A percentile compares a stretch with the other conserved stretches of the same genome.
Evolutionary conservation across 2,888 invertebrate genomes (phyloP).

Genomic region (Seladonia tumulorum): DNA sequence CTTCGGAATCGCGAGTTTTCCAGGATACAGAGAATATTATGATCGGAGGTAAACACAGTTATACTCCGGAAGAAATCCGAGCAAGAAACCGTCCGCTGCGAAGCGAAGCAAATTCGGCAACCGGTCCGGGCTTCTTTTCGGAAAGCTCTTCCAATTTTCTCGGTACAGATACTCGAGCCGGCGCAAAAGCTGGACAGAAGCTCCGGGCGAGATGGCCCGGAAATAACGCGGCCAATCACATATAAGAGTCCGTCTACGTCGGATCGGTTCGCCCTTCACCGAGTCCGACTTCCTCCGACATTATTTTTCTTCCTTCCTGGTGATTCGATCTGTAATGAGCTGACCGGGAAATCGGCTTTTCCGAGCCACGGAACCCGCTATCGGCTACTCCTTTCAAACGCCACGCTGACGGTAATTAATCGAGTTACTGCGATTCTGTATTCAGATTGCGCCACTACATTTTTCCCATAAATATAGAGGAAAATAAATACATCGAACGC

Average conservation of each 20-base stretch:
- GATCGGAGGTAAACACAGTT: slow-evolving; percentile 22
- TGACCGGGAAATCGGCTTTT: slow-evolving; percentile 64
- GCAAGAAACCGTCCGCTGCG: not conserved
- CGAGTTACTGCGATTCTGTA: slow-evolving; percentile 32
- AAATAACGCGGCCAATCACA: slow-evolving; percentile 75
- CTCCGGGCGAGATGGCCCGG: slow-evolving; percentile 68
- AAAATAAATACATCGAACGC: too few relatives aligned
- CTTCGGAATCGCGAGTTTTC: not conserved
- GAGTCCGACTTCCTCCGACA: slow-evolving; percentile 26
- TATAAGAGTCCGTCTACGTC: slow-evolving; percentile 54
- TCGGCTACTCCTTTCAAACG: slow-evolving; percentile 20
- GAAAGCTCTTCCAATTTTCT: slow-evolving; percentile 69
- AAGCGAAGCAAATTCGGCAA: slow-evolving; percentile 58
- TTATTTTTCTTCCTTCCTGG: slow-evolving; percentile 38
- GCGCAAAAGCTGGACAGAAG: slow-evolving; percentile 60
- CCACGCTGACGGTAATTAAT: slow-evolving; percentile 44
- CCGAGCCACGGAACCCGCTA: slow-evolving; percentile 15
- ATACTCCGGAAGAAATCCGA: slow-evolving; percentile 28
- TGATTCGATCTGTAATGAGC: slow-evolving; percentile 46
- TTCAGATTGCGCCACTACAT: too few relatives aligned
- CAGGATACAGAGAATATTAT: not conserved
- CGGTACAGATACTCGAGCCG: slow-evolving; percentile 37
- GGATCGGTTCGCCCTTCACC: slow-evolving; percentile 29
- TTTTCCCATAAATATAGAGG: too few relatives aligned
- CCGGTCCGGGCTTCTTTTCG: slow-evolving; percentile 55